Evolutionary conservation across 2,888 invertebrate species (phyloP), one percentile per base, ranked within the genome.

Genomic region (Venusia cambrica): DNA sequence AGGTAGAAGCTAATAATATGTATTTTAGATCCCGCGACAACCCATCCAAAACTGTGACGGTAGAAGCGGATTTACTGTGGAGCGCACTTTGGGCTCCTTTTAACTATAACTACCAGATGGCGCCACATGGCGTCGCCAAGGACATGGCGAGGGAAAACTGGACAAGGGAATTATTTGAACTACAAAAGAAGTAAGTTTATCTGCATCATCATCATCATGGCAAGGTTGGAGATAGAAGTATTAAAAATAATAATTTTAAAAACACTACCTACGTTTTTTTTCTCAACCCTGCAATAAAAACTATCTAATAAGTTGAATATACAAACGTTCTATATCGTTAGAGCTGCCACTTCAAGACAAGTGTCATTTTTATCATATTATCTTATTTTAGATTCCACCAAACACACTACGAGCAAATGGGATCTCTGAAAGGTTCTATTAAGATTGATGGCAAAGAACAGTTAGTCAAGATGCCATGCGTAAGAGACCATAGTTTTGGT

Each of bases 351-450:
- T n/a, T n/a, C n/a, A n/a, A n/a, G n/a, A n/a, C n/a, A n/a, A n/a
- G n/a, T n/a, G n/a, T n/a, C n/a, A n/a, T n/a, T n/a, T n/a, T n/a
- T n/a, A n/a, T n/a, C n/a, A n/a, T n/a, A n/a, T n/a, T n/a, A n/a
- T n/a, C 8, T 8, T 0, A 15, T 24, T 36, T 15, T 67, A 93
- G 93, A 41, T 76, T 89, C 15, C 93, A 93, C 65, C 92, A 93
- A 75, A 90, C 91, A 0, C 93, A 94, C 66, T 93, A 93, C 63
- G 93, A 94, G 56, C 94, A 94, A 73, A 91, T 91, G 85, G 93
- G 93, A 1, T 73, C 72, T 20, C 60, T 93, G 1, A 72, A 76
- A 28, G 92, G 92, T 2, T 77, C 68, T 1, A 87, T 89, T 0
- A 68, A 66, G 10, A 73, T 93, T 4, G 87, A 90, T 42, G 90